Evolutionary conservation across 2,113 vertebrate genomes (phyloP).

Genomic region (Synchiropus splendidus): DNA sequence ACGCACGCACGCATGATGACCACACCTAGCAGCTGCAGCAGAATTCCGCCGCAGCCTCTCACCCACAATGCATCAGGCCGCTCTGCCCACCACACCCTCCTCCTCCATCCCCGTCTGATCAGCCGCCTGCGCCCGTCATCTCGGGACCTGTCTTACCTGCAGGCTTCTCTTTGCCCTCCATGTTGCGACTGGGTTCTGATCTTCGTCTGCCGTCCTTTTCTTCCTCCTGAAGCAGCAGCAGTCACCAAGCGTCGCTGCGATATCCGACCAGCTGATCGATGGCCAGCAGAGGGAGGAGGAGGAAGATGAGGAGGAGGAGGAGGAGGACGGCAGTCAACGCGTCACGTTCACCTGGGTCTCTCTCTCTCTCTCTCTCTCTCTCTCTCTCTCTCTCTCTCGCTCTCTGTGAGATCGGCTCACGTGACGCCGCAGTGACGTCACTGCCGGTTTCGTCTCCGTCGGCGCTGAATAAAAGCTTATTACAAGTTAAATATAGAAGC

Average conservation of each 20-base stretch:
- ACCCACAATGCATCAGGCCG: conserved; percentile 28
- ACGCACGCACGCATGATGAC: conserved; percentile 46
- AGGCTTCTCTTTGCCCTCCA: conserved; percentile 57
- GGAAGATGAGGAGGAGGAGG: conserved; percentile 1
- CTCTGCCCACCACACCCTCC: background rate
- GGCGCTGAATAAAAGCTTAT: too few relatives aligned
- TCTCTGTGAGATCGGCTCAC: background rate
- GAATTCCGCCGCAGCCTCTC: conserved; percentile 33
- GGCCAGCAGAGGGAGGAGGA: background rate
- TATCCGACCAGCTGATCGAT: conserved; percentile 9
- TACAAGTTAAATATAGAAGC: too few relatives aligned
- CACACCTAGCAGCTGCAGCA: conserved; percentile 48
- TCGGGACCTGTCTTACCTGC: conserved; percentile 33
- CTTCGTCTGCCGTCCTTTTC: conserved; percentile 1
- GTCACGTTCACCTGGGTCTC: conserved; percentile 32
- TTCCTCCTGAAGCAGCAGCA: conserved; percentile 7
- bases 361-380: conserved; percentile 9
- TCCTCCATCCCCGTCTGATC: conserved; percentile 1
- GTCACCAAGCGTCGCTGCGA: conserved; percentile 19
- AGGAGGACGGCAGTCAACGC: background rate
- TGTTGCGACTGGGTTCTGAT: conserved; percentile 14
- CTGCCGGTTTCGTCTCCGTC: background rate
- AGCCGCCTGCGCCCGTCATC: background rate
- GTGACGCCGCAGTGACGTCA: conserved; percentile 40
- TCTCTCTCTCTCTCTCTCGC: conserved; percentile 11